phyloP scores from a whole-genome alignment of 2,113 vertebrate genomes.

The Gallinago undulata region DNA sequence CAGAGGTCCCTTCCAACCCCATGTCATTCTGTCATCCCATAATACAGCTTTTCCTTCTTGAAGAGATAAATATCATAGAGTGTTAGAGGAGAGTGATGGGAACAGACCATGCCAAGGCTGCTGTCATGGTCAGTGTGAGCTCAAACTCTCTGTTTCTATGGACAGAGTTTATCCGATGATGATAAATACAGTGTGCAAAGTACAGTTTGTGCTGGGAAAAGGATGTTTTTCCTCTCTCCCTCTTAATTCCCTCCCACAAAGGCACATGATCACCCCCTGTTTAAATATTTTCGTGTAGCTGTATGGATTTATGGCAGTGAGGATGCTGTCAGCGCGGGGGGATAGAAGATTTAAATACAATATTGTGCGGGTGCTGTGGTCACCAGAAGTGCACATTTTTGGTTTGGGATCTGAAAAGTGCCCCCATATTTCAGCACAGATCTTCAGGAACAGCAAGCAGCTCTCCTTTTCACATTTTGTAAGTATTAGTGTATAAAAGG shows the following conservation, averaged over 20 bases:
- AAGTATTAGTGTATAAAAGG: not conserved
- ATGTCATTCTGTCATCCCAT: too few species aligned
- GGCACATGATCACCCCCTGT: not conserved
- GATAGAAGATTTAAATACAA: not conserved
- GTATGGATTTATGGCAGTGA: not conserved
- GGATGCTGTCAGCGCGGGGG: not conserved
- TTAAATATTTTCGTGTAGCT: not conserved
- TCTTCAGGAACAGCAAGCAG: not conserved
- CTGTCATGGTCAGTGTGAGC: not conserved
- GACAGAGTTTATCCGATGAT: not conserved
- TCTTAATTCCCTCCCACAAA: not conserved
- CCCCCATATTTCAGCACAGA: not conserved
- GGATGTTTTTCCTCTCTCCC: not conserved
- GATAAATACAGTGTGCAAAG: not conserved
- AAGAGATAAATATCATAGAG: not conserved
- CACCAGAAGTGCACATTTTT: not conserved
- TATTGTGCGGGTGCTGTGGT: too few species aligned
- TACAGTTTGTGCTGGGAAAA: not conserved
- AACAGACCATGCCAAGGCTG: not conserved
- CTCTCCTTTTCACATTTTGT: not conserved
- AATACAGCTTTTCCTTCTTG: not conserved
- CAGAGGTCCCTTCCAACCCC: too few species aligned
- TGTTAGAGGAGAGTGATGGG: not conserved
- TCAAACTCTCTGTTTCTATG: not conserved
- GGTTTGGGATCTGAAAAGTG: not conserved